Evolutionary conservation across 2,797 vertebrate genomes (phyloP).

Genomic region (Enteromius treurensis): DNA sequence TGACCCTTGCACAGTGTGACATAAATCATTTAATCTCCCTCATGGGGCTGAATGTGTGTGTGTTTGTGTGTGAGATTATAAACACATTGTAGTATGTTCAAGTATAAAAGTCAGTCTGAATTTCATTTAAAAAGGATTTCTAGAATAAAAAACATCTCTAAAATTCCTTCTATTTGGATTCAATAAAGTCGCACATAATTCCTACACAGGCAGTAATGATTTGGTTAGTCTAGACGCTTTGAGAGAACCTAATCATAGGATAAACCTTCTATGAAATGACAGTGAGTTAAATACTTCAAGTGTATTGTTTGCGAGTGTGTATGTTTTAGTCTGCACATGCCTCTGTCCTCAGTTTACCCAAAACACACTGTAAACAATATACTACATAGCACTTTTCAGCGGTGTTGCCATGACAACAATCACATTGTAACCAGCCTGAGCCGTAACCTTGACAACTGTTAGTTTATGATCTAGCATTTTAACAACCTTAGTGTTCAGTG

Average conservation of each 20-base stretch:
- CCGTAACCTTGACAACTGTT: constrained; percentile 22
- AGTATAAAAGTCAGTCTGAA: constrained; percentile 11
- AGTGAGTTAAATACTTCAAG: constrained; percentile 4
- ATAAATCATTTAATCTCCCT: constrained; percentile 17
- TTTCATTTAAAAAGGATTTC: constrained; percentile 45
- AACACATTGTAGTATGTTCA: background rate
- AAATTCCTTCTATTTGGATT: constrained; percentile 1
- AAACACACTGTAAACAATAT: constrained; percentile 2
- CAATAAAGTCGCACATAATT: background rate
- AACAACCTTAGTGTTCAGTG: background rate
- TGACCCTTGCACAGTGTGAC: constrained; percentile 21
- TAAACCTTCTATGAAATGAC: background rate
- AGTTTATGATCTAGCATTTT: constrained; percentile 20
- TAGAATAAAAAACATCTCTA: background rate
- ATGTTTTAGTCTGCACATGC: background rate
- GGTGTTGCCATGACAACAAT: constrained; percentile 52
- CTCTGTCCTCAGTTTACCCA: constrained; percentile 13
- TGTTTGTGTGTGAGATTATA: constrained; percentile 14
- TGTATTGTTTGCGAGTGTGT: background rate
- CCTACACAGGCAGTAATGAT: background rate
- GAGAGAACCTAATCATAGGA: background rate
- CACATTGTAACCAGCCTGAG: constrained; percentile 13
- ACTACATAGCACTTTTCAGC: background rate
- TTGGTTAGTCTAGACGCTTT: constrained; percentile 14
- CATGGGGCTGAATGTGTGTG: constrained; percentile 15